Evolutionary conservation across 2,113 vertebrate species (phyloP).

Genomic region (Polypterus senegalus): DNA sequence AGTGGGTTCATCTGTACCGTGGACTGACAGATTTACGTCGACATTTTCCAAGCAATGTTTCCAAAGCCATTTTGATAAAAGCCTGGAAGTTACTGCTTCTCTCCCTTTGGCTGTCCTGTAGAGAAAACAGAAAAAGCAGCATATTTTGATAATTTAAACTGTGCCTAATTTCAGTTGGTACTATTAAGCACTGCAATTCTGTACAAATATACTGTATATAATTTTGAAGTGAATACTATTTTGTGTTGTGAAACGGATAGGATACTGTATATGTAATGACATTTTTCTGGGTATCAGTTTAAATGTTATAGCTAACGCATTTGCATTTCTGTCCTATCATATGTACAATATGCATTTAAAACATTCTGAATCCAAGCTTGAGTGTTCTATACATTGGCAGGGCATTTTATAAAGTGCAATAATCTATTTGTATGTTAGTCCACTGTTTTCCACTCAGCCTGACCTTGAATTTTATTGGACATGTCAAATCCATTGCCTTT

Average conservation of each 20-base stretch:
- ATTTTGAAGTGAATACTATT: background rate
- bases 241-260: background rate
- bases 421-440: no score
- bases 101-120: constrained; percentile 62
- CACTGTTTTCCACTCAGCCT: no score
- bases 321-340: no score
- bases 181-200: no score
- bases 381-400: no score
- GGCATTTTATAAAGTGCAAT: no score
- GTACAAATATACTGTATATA: background rate
- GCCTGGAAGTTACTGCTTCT: constrained; percentile 67
- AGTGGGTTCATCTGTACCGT: constrained; percentile 32
- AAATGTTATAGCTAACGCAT: background rate
- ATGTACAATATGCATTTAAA: no score
- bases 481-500: no score
- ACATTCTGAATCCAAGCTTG: no score
- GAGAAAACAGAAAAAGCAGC: constrained; percentile 29
- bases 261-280: background rate
- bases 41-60: constrained; percentile 55
- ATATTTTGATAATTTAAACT: constrained; percentile 24
- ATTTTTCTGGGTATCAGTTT: background rate
- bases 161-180: background rate
- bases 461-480: no score
- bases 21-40: constrained; percentile 38
- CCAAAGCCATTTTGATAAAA: constrained; percentile 59